Evolutionary conservation across 1,140 invertebrate species (phyloP).

Genomic region (Apis cerana): DNA sequence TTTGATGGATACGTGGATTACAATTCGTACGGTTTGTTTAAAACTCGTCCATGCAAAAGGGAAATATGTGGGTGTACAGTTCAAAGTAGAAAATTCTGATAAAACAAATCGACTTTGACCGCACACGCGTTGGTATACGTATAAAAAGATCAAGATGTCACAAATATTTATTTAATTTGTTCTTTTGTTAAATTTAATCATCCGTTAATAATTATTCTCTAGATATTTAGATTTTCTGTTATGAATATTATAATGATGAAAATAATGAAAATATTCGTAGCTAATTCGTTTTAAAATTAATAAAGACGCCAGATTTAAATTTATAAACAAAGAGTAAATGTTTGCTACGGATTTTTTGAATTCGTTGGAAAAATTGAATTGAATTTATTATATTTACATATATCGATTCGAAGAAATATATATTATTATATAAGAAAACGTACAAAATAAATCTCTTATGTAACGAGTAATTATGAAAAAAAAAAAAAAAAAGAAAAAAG

Average conservation of each 20-base stretch:
- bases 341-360: too few species aligned
- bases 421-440: not conserved
- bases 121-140: not conserved
- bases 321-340: too few species aligned
- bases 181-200: not conserved
- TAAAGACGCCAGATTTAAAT: too few species aligned
- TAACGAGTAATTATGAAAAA: not conserved
- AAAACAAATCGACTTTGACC: conserved; percentile 1
- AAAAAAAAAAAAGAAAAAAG: not conserved
- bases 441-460: not conserved
- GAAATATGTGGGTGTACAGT: not conserved
- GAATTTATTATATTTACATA: too few species aligned
- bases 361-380: too few species aligned
- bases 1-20: not conserved
- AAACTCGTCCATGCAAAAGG: not conserved
- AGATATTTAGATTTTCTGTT: too few species aligned
- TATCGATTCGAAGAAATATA: too few species aligned
- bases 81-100: not conserved
- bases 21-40: not conserved
- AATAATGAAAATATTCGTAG: too few species aligned
- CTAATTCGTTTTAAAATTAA: too few species aligned
- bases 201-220: too few species aligned
- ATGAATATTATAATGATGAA: too few species aligned
- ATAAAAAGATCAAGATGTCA: conserved; percentile 32
- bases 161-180: conserved; percentile 3